Evolutionary conservation across 2,888 invertebrate genomes (phyloP), one percentile per base, ranked within the genome.

Genomic region (Trachelus troglodyta): DNA sequence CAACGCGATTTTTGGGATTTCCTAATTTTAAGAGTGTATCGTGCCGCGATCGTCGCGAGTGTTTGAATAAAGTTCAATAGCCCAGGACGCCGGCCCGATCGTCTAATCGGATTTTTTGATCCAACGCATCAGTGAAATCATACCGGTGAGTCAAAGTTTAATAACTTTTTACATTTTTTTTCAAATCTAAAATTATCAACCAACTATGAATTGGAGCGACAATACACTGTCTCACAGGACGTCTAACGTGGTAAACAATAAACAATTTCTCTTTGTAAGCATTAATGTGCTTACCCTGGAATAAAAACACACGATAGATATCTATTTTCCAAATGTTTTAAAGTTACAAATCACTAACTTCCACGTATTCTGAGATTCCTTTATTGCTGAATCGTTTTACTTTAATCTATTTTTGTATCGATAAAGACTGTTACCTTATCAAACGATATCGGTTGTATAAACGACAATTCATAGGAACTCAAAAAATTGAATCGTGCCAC

Each of bases 61-160:
- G 69, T 78, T 78, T 80, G 75, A 78, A 80, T 73, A 75, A 73
- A 76, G 75, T 37, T 76, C 71, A 69, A 71, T 23, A 76, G 35
- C 37, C 73, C 34, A 79, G 33, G 77, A 80, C 79, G 80, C 80
- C 80, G 80, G 79, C 69, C 30, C 75, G 75, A 71, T 79, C 71
- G 34, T 12, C 23, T 23, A 23, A 69, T 73, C 34, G 75, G 76
- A 76, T 73, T 34, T 56, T 76, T 71, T 73, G 68, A 76, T 77
- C 71, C 9, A 30, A 69, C 77, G 71, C 75, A 78, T 75, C 73
- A 75, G 69, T 74, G 31, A n/a, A 15, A 78, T 78, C 74, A 68
- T 30, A 73, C 68, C 75, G 78, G 80, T 80, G 69, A 80, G 80
- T 78, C 37, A 33, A 40, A 6, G 56, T 4, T 23, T 3, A 9